These are phyloP conservation scores for Acanthurus lineatus DNA, from an alignment of 2,797 vertebrate species.

Conservation along the genomic window DNA sequence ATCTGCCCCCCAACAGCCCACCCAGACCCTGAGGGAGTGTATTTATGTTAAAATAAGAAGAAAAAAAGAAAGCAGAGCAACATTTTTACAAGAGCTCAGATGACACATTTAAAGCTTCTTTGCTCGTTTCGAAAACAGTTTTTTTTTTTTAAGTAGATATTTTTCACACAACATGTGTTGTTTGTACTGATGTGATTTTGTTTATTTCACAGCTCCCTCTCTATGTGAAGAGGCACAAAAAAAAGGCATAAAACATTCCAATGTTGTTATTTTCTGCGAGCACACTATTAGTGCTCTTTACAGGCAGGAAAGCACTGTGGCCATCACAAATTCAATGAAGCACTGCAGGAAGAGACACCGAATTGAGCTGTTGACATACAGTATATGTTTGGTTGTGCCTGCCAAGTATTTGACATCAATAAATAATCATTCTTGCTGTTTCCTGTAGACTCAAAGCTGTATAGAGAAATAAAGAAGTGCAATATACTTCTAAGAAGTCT, in stretches of 20 bases:
- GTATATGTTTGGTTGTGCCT: conserved; percentile 6
- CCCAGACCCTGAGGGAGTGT: neutral
- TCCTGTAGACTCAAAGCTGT: conserved; percentile 29
- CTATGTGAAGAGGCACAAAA: conserved; percentile 15
- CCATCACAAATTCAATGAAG: neutral
- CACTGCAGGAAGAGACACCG: neutral
- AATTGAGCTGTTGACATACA: conserved; percentile 13
- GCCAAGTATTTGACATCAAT: conserved; percentile 51
- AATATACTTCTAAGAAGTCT: conserved; percentile 52
- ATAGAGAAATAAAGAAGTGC: conserved; percentile 31
- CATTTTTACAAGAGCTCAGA: conserved; percentile 1
- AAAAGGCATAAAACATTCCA: conserved; percentile 6
- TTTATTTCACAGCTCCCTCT: conserved; percentile 57
- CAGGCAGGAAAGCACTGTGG: neutral
- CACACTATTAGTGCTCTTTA: neutral
- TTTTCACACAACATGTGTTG: conserved; percentile 58
- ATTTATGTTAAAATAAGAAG: neutral
- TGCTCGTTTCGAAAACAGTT: neutral
- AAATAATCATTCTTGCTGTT: conserved; percentile 56
- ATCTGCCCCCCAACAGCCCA: neutral
- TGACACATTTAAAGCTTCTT: conserved; percentile 2
- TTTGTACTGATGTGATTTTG: conserved; percentile 40
- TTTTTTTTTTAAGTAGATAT: conserved; percentile 14
- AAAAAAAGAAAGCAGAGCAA: neutral
- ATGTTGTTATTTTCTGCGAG: conserved; percentile 16